A percentile compares a stretch with the other conserved stretches of the same genome.
Conservation (phyloP, 2,888 invertebrate species). For the Drymonia ruficornis region DNA sequence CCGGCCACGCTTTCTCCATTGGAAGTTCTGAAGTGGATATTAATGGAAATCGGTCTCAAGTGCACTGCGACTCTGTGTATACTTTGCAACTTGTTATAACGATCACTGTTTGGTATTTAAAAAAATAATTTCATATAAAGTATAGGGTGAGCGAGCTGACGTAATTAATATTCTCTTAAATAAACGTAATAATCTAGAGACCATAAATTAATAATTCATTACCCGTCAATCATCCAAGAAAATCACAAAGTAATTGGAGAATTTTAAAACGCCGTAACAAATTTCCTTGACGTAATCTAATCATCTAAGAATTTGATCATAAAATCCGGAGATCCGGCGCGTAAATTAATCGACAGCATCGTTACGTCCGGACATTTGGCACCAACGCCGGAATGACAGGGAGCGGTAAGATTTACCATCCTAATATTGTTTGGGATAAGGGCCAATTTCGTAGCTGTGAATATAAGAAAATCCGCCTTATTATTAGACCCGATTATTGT, state of each 20-base stretch:
- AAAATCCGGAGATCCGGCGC: slow-evolving; percentile 39
- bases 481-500: slow-evolving; percentile 7
- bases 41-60: neutral
- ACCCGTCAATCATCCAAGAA: slow-evolving; percentile 11
- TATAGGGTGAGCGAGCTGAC: neutral
- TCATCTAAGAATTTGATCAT: slow-evolving; percentile 44
- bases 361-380: slow-evolving; percentile 36
- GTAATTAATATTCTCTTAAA: neutral
- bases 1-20: neutral
- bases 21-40: neutral
- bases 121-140: too few relatives aligned
- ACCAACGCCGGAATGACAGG: slow-evolving; percentile 21
- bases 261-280: slow-evolving; percentile 38
- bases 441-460: slow-evolving; percentile 31
- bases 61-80: neutral
- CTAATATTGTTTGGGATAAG: slow-evolving; percentile 32
- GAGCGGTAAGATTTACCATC: slow-evolving; percentile 26
- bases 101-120: neutral
- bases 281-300: slow-evolving; percentile 42
- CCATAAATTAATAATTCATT: neutral
- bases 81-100: neutral
- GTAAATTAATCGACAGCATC: slow-evolving; percentile 45
- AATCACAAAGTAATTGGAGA: slow-evolving; percentile 38
- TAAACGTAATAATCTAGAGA: neutral
- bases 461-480: slow-evolving; percentile 23